Percentiles rank a stretch among this genome's conserved stretches.
These are phyloP conservation scores for Mormyrops attenuatus DNA, from an alignment of 2,797 vertebrate species.

Conservation along the genomic window DNA sequence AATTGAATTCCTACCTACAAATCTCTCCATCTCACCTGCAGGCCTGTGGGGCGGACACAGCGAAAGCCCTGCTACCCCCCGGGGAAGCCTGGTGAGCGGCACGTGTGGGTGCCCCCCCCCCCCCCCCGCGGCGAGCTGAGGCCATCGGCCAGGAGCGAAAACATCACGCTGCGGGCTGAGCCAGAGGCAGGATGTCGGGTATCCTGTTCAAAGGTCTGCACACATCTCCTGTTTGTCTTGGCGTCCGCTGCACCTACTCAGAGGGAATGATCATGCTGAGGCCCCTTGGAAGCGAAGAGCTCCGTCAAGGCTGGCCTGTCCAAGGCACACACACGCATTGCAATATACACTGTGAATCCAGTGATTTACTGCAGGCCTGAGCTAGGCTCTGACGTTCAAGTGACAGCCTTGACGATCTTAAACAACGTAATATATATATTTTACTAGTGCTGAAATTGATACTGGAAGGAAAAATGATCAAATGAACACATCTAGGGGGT, in stretches of 20 bases:
- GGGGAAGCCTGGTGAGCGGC: not conserved
- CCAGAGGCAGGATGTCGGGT: conserved; percentile 63
- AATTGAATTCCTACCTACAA: not conserved
- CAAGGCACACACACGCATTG: not conserved
- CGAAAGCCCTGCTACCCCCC: not conserved
- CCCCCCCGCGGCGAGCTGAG: conserved; percentile 31
- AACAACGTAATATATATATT: conserved; percentile 14
- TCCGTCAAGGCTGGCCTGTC: not conserved
- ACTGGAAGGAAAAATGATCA: not conserved
- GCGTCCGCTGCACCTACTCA: conserved; percentile 54
- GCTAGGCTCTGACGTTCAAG: not conserved
- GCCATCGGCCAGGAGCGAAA: conserved; percentile 22
- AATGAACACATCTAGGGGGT: not conserved
- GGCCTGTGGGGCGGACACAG: not conserved
- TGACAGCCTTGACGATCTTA: not conserved
- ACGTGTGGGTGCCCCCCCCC: conserved; percentile 33
- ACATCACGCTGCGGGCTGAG: not conserved
- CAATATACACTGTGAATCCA: not conserved
- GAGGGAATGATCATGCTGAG: conserved; percentile 56
- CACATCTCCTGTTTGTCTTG: conserved; percentile 63
- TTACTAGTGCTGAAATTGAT: not conserved
- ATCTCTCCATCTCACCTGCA: conserved; percentile 44
- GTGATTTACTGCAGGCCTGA: not conserved
- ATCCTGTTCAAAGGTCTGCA: conserved; percentile 63
- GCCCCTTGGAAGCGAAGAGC: conserved; percentile 41